Base-by-base conservation (phyloP, 1,140 invertebrate species). In the Drosophila mayri region DNA sequence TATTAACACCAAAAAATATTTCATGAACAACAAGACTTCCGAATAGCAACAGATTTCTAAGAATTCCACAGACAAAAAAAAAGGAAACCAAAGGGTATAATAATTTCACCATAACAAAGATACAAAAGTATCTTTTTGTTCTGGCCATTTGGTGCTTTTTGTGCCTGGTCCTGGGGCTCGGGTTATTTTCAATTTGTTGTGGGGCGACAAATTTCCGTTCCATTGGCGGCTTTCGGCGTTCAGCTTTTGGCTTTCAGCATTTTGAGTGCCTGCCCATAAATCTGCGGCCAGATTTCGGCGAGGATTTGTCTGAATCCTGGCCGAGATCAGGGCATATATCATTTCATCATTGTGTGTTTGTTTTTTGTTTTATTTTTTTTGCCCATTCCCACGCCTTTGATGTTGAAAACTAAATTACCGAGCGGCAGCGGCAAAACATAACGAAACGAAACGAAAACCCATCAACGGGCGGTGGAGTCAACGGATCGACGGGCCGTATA, bases 171-270 rank as follows among this genome's bases (percentile, higher is more conserved):
- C 7, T 41, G 11, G 30, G 7, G 4, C 35, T 55, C 16, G 18
- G 40, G 28, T 66, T 63, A 67, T 57, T 73, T 78, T 77, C 84
- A 88, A 88, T 88, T 88, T 90, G 85, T 74, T 71, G 52, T 54
- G 55, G 66, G 74, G 85, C 85, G 85, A 88, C 85, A 88, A 88
- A 88, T 88, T 90, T 90, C 78, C 78, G 85, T 84, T 88, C 78
- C 85, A 85, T 90, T 83, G 83, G 72, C 84, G 76, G 76, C 79
- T 52, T 70, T 72, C 30, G 64, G 30, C 18, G 40, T 63, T 49
- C 32, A 52, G 55, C 40, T 38, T 40, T 68, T 43, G 46, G 30
- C 59, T 63, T 77, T 68, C 57, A 25, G 50, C 37, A 46, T 58
- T 77, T 68, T 54, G 32, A 59, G 37, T 58, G 79, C 59, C 44